Evolutionary conservation across 2,113 vertebrate species (phyloP).

Genomic region (Motacilla tschutschensis): DNA sequence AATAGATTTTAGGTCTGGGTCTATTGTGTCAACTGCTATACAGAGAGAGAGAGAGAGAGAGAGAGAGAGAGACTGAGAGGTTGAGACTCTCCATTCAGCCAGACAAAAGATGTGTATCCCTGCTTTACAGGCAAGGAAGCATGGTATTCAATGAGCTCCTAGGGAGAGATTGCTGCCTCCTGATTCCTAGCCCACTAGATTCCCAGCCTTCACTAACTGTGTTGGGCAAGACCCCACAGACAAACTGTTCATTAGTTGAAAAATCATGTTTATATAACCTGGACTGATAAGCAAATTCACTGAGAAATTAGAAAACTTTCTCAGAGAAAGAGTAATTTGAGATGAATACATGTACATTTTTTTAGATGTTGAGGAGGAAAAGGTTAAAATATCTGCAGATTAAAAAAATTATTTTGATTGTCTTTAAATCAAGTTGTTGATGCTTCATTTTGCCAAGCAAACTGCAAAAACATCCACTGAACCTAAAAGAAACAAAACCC

Average conservation of each 20-base stretch:
- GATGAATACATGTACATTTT: rapidly evolving
- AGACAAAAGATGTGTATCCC: conserved; percentile 23
- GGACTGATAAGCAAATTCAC: not conserved
- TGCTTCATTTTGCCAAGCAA: not conserved
- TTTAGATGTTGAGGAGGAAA: not conserved
- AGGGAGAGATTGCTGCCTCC: not conserved
- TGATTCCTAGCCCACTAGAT: not conserved
- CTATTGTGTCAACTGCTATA: not conserved
- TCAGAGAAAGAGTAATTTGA: not conserved
- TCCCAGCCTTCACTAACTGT: not conserved
- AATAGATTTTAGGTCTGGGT: not conserved
- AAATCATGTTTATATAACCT: not conserved
- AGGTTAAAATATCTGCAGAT: not conserved
- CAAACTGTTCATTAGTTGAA: not conserved
- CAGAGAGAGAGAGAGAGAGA: not conserved
- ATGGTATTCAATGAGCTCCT: not conserved
- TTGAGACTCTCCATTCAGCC: not conserved
- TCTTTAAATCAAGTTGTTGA: not conserved
- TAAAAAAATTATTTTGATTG: not conserved
- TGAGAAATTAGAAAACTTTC: not conserved
- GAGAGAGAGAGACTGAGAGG: not conserved
- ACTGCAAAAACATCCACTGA: not conserved
- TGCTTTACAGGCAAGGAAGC: not conserved
- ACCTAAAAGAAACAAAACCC: not conserved
- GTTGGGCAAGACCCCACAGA: not conserved